Base-by-base conservation (phyloP, 2,113 vertebrate species). In the Odobenus rosmarus region DNA sequence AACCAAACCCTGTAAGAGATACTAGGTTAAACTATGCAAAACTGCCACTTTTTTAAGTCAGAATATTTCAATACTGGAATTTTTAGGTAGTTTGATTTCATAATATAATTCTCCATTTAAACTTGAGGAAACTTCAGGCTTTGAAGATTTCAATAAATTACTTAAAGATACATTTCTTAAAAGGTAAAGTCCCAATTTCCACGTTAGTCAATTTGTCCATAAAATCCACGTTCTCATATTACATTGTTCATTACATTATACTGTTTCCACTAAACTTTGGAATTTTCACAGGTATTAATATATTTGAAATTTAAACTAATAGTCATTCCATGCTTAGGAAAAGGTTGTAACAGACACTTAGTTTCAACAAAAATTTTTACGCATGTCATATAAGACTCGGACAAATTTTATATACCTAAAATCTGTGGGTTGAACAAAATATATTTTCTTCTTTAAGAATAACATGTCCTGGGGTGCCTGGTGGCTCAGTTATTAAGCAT, bases 261-360 rank as follows among this genome's bases (percentile, higher is more conserved):
- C 11, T 62, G 57, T 21, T 96, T 3, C 36, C 46, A 95, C 13
- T 76, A 24, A 90, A 87, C 15, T 26, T 21, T 31, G 4, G 24
- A 82, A 18, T 90, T 77, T 83, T 85, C 74, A 61, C 19, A 95
- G 21, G 1, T 88, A 57, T 81, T 90, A 85, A 19, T 28, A 36
- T 84, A 88, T 80, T 95, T 90, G 62, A 88, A 84, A 93, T 83
- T 90, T 81, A 81, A 94, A 7, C 39, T 86, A 86, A 95, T 39
- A 51, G 31, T 69, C 53, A n/a, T 11, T 88, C 5, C 51, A 15
- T 81, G 26, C 42, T 83, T 49, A 90, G 72, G 55, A 86, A 92
- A 94, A 87, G 1, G 16, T 69, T 16, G 80, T 13, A n/a, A 36
- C 12, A 93, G 46, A 62, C 3, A 36, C 39, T 79, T 33, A 24